Conservation (phyloP, 2,888 invertebrate genomes). For the Sesamia inferens region DNA sequence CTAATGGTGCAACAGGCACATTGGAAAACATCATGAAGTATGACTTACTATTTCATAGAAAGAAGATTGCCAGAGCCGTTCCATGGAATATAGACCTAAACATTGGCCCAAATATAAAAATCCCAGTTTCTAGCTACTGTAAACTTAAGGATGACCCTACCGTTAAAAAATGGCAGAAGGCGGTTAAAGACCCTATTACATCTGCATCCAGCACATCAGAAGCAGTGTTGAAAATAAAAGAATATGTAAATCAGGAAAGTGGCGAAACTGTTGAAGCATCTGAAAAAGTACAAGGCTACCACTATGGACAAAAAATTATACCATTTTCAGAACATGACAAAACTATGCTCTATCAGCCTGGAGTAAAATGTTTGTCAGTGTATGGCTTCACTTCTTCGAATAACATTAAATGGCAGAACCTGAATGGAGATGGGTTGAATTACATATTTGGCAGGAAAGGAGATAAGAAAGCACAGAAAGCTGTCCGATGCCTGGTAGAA, state of each 20-base stretch:
- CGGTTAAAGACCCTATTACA: slow-evolving; percentile 81
- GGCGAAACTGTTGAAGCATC: slow-evolving; percentile 86
- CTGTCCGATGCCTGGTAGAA: slow-evolving; percentile 91
- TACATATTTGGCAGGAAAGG: slow-evolving; percentile 88
- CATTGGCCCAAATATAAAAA: slow-evolving; percentile 90
- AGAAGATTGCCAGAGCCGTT: slow-evolving; percentile 84
- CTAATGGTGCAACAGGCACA: slow-evolving; percentile 85
- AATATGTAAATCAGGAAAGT: slow-evolving; percentile 83
- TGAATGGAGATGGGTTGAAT: slow-evolving; percentile 89
- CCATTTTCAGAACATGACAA: slow-evolving; percentile 90
- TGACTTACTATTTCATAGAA: slow-evolving; percentile 88
- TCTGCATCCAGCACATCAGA: slow-evolving; percentile 80
- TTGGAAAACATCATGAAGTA: slow-evolving; percentile 91
- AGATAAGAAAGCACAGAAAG: slow-evolving; percentile 88
- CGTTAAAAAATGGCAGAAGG: slow-evolving; percentile 79
- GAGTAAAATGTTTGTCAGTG: slow-evolving; percentile 91
- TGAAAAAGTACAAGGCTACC: slow-evolving; percentile 89
- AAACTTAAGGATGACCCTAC: slow-evolving; percentile 86
- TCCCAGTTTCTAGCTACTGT: slow-evolving; percentile 91
- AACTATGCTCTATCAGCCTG: slow-evolving; percentile 89
- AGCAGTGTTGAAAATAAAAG: slow-evolving; percentile 75
- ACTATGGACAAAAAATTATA: slow-evolving; percentile 91
- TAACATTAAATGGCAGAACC: slow-evolving; percentile 89
- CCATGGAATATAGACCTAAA: slow-evolving; percentile 92
- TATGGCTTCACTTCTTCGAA: slow-evolving; percentile 91